These are phyloP conservation scores for Hecatera dysodea DNA, from an alignment of 2,888 invertebrate genomes.

Conservation along the genomic window DNA sequence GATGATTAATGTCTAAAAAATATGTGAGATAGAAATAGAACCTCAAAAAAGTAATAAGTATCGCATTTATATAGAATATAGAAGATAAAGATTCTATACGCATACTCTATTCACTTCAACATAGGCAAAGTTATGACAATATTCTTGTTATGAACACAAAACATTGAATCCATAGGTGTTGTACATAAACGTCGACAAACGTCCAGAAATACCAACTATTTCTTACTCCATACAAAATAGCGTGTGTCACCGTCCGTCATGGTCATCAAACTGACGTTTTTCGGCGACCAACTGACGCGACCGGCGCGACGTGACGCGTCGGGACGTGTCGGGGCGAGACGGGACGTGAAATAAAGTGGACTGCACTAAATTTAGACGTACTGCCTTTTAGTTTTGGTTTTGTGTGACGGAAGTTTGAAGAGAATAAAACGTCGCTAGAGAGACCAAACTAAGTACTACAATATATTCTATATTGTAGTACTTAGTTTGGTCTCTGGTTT, in stretches of 20 bases:
- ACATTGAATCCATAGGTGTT: background rate
- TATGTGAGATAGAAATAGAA: no score
- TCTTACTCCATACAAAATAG: constrained; percentile 8
- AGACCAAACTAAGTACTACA: no score
- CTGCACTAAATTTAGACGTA: constrained; percentile 16
- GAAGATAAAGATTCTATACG: no score
- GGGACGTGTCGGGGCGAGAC: background rate
- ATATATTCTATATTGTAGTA: constrained; percentile 10
- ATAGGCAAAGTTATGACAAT: background rate
- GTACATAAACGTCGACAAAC: constrained; percentile 4
- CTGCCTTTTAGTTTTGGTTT: constrained; percentile 20
- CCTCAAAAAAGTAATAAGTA: no score
- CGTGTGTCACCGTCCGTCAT: constrained; percentile 1
- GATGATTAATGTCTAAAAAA: no score
- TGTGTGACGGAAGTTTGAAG: background rate
- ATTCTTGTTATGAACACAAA: background rate
- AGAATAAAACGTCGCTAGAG: background rate
- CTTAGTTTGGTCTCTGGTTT: background rate
- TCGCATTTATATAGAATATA: no score
- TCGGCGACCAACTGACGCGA: constrained; percentile 14
- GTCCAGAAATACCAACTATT: background rate
- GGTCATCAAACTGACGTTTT: constrained; percentile 45
- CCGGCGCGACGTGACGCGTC: constrained; percentile 7
- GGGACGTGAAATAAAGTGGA: constrained; percentile 21
- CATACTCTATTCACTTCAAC: no score